Percentiles rank a stretch among this genome's conserved stretches.
Conservation (phyloP, 2,888 invertebrate species). For the Helicoverpa assulta region DNA sequence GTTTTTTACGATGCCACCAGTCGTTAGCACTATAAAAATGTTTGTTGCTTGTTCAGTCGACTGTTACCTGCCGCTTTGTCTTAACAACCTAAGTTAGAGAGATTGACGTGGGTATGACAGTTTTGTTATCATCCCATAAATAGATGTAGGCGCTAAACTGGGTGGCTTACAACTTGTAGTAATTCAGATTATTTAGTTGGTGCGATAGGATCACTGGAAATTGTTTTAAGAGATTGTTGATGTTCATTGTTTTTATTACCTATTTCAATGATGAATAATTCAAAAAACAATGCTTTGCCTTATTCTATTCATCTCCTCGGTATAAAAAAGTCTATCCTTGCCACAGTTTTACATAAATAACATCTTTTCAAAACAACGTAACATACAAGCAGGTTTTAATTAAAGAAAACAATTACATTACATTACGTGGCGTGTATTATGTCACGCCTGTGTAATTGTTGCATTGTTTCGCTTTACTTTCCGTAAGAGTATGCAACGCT, state of each 20-base stretch:
- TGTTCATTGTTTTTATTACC: neutral
- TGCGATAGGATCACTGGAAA: constrained; percentile 58
- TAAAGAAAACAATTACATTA: neutral
- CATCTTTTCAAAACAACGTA: neutral
- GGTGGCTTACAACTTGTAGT: constrained; percentile 27
- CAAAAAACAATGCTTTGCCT: neutral
- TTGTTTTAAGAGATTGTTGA: constrained; percentile 56
- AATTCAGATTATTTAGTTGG: constrained; percentile 23
- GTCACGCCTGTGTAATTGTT: neutral
- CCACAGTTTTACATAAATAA: too few relatives aligned
- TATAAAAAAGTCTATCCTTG: too few relatives aligned
- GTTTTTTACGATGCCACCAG: constrained; percentile 59
- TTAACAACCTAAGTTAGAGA: constrained; percentile 69
- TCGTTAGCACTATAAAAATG: constrained; percentile 62
- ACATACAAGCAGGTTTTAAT: neutral
- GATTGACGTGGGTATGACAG: constrained; percentile 80
- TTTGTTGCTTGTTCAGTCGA: constrained; percentile 48
- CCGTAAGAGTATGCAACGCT: neutral
- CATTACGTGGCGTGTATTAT: neutral
- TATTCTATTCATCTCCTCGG: too few relatives aligned
- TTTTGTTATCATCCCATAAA: constrained; percentile 60
- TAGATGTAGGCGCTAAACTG: constrained; percentile 51
- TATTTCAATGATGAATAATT: neutral
- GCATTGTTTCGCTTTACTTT: neutral
- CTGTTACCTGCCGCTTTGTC: constrained; percentile 66